A percentile compares a stretch with the other conserved stretches of the same genome.
These are phyloP conservation scores for Megalonaias nervosa DNA, from an alignment of 1,140 invertebrate species.

Conservation along the genomic window DNA sequence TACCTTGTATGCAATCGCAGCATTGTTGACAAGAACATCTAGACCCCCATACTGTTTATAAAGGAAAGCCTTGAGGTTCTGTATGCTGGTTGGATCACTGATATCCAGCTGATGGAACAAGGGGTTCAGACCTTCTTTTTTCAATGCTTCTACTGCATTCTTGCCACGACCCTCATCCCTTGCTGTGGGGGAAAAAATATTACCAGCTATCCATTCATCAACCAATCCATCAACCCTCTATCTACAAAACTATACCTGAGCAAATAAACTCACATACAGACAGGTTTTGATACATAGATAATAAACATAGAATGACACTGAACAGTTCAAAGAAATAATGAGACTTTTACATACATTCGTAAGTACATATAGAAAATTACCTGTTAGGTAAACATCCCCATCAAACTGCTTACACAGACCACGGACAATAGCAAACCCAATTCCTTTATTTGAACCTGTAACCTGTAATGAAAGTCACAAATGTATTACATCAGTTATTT, in stretches of 20 bases:
- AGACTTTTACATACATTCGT: too few relatives aligned
- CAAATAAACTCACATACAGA: too few relatives aligned
- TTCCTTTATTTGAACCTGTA: slow-evolving; percentile 84
- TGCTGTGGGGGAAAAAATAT: slow-evolving; percentile 55
- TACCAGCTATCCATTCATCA: too few relatives aligned
- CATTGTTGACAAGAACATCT: slow-evolving; percentile 89
- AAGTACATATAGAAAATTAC: slow-evolving; percentile 56
- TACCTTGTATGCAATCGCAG: slow-evolving; percentile 83
- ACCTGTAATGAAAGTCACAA: slow-evolving; percentile 70
- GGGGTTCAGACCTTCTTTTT: slow-evolving; percentile 74
- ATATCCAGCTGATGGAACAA: slow-evolving; percentile 82
- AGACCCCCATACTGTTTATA: slow-evolving; percentile 80
- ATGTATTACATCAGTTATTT: neutral
- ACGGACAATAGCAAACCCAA: slow-evolving; percentile 81
- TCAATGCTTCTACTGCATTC: slow-evolving; percentile 75
- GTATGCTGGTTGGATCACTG: slow-evolving; percentile 75
- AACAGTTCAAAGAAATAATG: too few relatives aligned
- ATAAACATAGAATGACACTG: too few relatives aligned
- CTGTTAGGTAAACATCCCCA: slow-evolving; percentile 79
- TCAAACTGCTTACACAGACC: slow-evolving; percentile 78
- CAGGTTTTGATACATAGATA: too few relatives aligned
- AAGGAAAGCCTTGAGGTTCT: slow-evolving; percentile 76
- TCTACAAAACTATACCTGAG: too few relatives aligned
- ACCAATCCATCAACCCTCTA: too few relatives aligned
- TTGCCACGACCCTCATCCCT: slow-evolving; percentile 75